Evolutionary conservation across 2,888 invertebrate species (phyloP), one percentile per base, ranked within the genome.

Genomic region (Epicampocera succincta): DNA sequence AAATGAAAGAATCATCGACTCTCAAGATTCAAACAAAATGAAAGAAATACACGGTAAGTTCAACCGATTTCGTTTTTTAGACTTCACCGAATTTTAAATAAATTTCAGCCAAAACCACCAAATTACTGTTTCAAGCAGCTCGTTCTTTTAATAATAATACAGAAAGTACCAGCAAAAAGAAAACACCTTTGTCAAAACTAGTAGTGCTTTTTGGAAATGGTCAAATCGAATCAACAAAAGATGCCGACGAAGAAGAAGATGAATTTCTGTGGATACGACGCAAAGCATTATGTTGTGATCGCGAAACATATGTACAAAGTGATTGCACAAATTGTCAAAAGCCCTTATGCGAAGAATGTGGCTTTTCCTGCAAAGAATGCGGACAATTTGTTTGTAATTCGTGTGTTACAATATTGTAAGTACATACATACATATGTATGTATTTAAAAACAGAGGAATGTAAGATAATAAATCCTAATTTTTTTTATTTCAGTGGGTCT

Each of bases 401-500:
- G 3, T 89, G 89, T 73, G 87, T 89, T 0, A 85, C 85, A 6
- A 15, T 88, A 25, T 89, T 89, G 89, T 89, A 80, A 86, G 89
- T n/a, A n/a, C n/a, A n/a, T n/a, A n/a, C n/a, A n/a, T n/a, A n/a
- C n/a, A n/a, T n/a, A n/a, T n/a, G n/a, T n/a, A n/a, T n/a, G n/a
- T 88, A 11, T 21, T 66, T 17, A 65, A 6, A 9, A 8, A 0
- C 19, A 33, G 12, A 15, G 9, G 2, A 21, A 40, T 42, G 3
- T 15, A 15, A 19, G 46, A 21, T n/a, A 42, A 42, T 48, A 19
- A 54, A 75, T n/a, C 29, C 54, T 3, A 38, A 38, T n/a, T 58
- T 60, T 50, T 46, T 58, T 5, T 40, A 44, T 68, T 76, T 40
- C 6, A 89, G 89, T 56, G 88, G 88, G 2, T 84, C 86, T 40